A percentile compares a stretch with the other conserved stretches of the same genome.
These are phyloP conservation scores for Drosophila melanica DNA, from an alignment of 1,140 invertebrate species.

Conservation along the genomic window DNA sequence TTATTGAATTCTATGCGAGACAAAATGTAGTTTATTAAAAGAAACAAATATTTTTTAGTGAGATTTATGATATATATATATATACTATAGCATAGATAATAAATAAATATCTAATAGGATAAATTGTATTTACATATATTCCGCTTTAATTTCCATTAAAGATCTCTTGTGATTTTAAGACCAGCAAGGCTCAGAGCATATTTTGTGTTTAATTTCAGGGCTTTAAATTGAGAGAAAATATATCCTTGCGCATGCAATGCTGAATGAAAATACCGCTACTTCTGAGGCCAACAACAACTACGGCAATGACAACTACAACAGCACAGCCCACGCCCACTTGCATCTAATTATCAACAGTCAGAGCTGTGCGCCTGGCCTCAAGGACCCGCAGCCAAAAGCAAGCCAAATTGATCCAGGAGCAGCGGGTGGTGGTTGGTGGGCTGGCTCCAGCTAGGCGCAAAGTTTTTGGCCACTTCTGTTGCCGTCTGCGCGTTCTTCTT, in stretches of 20 bases:
- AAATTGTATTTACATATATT: too few species aligned
- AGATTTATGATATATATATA: too few species aligned
- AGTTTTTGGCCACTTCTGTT: constrained; percentile 72
- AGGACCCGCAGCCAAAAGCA: not conserved
- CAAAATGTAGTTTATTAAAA: too few species aligned
- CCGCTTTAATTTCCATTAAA: too few species aligned
- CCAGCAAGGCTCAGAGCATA: not conserved
- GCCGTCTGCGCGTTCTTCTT: constrained; percentile 22
- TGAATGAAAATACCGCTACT: constrained; percentile 40
- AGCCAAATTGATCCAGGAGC: constrained; percentile 9
- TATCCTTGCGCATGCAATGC: constrained; percentile 31
- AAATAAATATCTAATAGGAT: too few species aligned
- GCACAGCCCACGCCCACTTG: constrained; percentile 14
- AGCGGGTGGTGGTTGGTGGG: not conserved
- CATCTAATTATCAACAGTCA: constrained; percentile 70
- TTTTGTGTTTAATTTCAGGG: too few species aligned
- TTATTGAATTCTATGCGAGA: too few species aligned
- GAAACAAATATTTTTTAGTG: too few species aligned
- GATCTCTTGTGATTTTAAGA: too few species aligned
- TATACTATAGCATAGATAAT: too few species aligned
- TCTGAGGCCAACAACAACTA: constrained; percentile 20
- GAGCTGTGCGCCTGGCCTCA: constrained; percentile 18
- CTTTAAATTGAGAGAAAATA: constrained; percentile 4
- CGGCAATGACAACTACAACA: not conserved
- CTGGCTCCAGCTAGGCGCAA: constrained; percentile 25